A percentile compares a stretch with the other conserved stretches of the same genome.
These are phyloP conservation scores for Probosciger aterrimus DNA, from an alignment of 2,113 vertebrate genomes.

Conservation along the genomic window DNA sequence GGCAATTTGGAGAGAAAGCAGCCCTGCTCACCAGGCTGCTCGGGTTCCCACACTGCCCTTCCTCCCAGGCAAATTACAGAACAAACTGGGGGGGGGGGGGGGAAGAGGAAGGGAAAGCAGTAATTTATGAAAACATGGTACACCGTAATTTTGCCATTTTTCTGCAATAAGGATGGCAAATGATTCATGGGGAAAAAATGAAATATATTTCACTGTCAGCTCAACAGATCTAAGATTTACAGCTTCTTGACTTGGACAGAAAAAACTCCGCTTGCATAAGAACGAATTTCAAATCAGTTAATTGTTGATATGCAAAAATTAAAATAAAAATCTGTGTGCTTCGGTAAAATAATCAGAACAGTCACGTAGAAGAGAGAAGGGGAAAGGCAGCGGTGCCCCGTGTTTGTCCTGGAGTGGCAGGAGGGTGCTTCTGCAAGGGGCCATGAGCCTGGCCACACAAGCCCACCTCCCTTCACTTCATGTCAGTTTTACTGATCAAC, in stretches of 20 bases:
- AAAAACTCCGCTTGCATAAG: constrained; percentile 72
- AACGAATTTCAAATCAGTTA: constrained; percentile 78
- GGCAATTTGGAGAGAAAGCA: background rate
- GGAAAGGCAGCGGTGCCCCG: background rate
- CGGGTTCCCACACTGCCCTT: constrained; percentile 27
- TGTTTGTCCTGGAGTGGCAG: background rate
- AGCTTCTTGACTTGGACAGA: constrained; percentile 78
- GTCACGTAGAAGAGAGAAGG: background rate
- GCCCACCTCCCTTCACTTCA: background rate
- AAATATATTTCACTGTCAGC: constrained; percentile 79
- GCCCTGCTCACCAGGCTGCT: constrained; percentile 18
- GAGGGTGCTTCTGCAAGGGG: background rate
- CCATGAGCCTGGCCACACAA: background rate
- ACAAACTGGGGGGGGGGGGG: background rate
- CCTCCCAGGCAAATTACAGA: constrained; percentile 50
- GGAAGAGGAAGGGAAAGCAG: constrained; percentile 13
- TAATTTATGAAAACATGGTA: constrained; percentile 81
- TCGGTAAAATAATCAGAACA: background rate
- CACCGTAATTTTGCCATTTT: constrained; percentile 83
- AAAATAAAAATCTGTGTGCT: background rate
- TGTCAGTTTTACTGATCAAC: background rate
- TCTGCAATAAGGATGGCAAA: constrained; percentile 79
- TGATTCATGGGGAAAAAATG: constrained; percentile 80
- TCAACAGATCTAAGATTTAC: constrained; percentile 80
- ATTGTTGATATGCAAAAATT: constrained; percentile 65